phyloP scores from a whole-genome alignment of 2,113 vertebrate genomes.

The Chaenocephalus aceratus region DNA sequence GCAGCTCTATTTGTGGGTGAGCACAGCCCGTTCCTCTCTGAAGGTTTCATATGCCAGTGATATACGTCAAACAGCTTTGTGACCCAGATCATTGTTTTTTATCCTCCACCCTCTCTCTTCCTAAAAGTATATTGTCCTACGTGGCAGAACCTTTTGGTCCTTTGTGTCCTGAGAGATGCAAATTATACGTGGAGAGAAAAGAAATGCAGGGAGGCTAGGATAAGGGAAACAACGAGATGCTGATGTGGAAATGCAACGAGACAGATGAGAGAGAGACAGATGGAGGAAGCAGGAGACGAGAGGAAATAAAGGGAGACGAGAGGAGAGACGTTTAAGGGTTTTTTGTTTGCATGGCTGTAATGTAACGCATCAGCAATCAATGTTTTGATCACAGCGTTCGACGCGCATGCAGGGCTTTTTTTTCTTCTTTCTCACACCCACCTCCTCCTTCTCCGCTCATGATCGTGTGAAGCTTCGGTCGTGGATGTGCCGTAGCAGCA shows the following conservation, averaged over 20 bases:
- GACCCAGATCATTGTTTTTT: constrained; percentile 68
- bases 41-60: constrained; percentile 41
- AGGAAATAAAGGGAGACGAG: constrained; percentile 57
- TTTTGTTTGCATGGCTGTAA: constrained; percentile 70
- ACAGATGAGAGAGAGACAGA: constrained; percentile 54
- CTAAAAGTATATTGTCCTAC: constrained; percentile 48
- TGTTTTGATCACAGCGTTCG: constrained; percentile 64
- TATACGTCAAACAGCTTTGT: constrained; percentile 67
- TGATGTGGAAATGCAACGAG: constrained; percentile 59
- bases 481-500: constrained; percentile 54
- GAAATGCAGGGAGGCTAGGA: constrained; percentile 22
- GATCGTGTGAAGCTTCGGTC: constrained; percentile 35
- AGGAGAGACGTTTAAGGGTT: constrained; percentile 58
- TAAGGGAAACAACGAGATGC: constrained; percentile 51
- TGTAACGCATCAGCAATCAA: constrained; percentile 72
- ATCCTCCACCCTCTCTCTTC: constrained; percentile 5
- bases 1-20: constrained; percentile 44
- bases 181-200: constrained; percentile 46
- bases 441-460: constrained; percentile 24
- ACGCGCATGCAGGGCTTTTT: not conserved
- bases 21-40: constrained; percentile 48
- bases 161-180: constrained; percentile 42
- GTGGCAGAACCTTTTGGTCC: constrained; percentile 37
- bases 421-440: constrained; percentile 14
- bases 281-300: constrained; percentile 47